Conservation (phyloP, 2,113 vertebrate species). For the Amphiprion ocellaris region DNA sequence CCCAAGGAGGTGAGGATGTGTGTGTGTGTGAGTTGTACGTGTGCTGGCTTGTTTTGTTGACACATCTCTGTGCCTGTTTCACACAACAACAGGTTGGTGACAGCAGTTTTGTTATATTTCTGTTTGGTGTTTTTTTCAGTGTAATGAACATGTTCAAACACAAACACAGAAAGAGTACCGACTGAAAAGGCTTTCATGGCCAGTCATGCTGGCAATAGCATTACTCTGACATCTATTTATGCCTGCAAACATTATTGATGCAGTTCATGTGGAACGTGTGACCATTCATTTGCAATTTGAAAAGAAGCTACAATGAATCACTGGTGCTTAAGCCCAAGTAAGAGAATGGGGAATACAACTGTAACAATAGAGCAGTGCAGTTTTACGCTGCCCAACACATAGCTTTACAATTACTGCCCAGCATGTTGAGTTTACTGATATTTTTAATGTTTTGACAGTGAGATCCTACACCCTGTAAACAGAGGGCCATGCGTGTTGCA, state of each 20-base stretch:
- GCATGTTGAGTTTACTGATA: conserved; percentile 8
- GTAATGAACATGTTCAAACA: conserved; percentile 22
- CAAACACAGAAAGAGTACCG: conserved; percentile 17
- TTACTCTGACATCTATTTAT: conserved; percentile 24
- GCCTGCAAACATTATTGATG: conserved; percentile 7
- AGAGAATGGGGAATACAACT: neutral
- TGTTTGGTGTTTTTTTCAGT: conserved; percentile 15
- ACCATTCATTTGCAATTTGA: conserved; percentile 4
- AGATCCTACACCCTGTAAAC: conserved; percentile 38
- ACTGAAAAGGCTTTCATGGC: neutral
- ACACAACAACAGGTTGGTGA: conserved; percentile 14
- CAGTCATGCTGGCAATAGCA: conserved; percentile 3
- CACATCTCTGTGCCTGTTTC: conserved; percentile 39
- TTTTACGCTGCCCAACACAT: too few relatives aligned
- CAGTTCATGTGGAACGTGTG: conserved; percentile 21
- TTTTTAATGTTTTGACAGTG: conserved; percentile 61
- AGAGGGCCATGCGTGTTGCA: conserved; percentile 69
- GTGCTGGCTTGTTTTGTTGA: conserved; percentile 22
- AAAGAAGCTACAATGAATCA: neutral
- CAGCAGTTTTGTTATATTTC: neutral
- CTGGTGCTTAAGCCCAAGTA: conserved; percentile 1
- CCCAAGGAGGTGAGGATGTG: conserved; percentile 64
- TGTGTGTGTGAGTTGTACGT: conserved; percentile 43
- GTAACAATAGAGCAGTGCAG: neutral
- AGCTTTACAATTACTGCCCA: neutral